These are phyloP conservation scores for Panurus biarmicus DNA, from an alignment of 2,113 vertebrate genomes.

Conservation along the genomic window DNA sequence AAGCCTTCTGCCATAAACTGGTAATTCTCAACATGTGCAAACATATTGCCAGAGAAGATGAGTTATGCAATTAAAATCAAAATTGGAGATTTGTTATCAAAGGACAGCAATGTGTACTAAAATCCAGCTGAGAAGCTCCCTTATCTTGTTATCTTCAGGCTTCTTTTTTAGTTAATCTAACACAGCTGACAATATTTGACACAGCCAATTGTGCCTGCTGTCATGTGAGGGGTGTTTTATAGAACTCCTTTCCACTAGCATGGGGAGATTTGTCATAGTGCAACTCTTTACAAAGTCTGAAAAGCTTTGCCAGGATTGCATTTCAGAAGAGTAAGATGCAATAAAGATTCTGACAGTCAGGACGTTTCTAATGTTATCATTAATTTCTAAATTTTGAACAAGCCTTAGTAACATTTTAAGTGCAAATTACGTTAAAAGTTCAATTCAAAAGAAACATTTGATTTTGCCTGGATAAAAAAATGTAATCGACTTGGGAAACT, in stretches of 20 bases:
- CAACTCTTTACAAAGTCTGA: not conserved
- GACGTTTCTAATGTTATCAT: not conserved
- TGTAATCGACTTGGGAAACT: not conserved
- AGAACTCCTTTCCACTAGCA: not conserved
- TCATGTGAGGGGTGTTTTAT: not conserved
- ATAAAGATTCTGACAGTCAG: not conserved
- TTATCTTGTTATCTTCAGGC: not conserved
- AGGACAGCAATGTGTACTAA: not conserved
- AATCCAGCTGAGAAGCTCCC: constrained; percentile 18
- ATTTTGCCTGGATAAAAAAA: not conserved
- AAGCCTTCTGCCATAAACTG: not conserved
- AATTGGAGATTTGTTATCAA: constrained; percentile 25
- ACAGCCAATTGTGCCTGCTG: not conserved
- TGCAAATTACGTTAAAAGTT: not conserved
- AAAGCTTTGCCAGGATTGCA: not conserved
- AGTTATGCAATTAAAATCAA: constrained; percentile 15
- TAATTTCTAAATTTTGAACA: not conserved
- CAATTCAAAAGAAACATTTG: not conserved
- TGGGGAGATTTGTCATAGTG: not conserved
- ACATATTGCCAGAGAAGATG: not conserved
- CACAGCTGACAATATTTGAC: not conserved
- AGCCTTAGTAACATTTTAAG: not conserved
- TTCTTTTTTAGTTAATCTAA: not conserved
- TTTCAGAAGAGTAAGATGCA: not conserved
- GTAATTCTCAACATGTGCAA: constrained; percentile 13